These are phyloP conservation scores for Darevskia nairensis DNA, from an alignment of 2,797 vertebrate species.

Conservation along the genomic window DNA sequence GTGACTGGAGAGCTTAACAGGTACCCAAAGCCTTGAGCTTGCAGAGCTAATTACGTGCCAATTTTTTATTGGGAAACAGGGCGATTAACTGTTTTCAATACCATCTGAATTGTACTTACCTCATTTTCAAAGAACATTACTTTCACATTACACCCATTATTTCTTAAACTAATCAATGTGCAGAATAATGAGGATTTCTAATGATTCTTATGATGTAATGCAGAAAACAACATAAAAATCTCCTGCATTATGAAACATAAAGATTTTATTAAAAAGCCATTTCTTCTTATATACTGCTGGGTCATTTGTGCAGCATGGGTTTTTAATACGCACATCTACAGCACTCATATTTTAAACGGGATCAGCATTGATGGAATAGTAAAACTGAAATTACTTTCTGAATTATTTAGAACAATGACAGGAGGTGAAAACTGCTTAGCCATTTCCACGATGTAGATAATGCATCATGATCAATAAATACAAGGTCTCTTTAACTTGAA, in stretches of 20 bases:
- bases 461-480: conserved; percentile 79
- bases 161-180: conserved; percentile 32
- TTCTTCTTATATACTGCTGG: conserved; percentile 28
- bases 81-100: conserved; percentile 19
- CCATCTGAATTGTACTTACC: conserved; percentile 23
- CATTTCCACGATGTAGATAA: conserved; percentile 76
- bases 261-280: conserved; percentile 28
- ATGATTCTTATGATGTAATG: conserved; percentile 22
- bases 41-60: conserved; percentile 22
- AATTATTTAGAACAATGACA: conserved; percentile 80
- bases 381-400: conserved; percentile 70
- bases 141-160: conserved; percentile 27
- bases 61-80: conserved; percentile 13
- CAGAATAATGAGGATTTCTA: conserved; percentile 25
- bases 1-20: conserved; percentile 19
- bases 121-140: conserved; percentile 20
- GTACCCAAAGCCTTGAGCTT: conserved; percentile 9
- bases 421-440: conserved; percentile 79
- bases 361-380: conserved; percentile 35
- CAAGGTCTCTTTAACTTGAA: conserved; percentile 72
- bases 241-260: conserved; percentile 30
- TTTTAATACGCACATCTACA: conserved; percentile 32
- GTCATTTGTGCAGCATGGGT: conserved; percentile 1
- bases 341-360: conserved; percentile 33
- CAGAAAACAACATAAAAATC: conserved; percentile 16